Conservation (phyloP, 2,888 invertebrate genomes). For the Ametastegia equiseti region DNA sequence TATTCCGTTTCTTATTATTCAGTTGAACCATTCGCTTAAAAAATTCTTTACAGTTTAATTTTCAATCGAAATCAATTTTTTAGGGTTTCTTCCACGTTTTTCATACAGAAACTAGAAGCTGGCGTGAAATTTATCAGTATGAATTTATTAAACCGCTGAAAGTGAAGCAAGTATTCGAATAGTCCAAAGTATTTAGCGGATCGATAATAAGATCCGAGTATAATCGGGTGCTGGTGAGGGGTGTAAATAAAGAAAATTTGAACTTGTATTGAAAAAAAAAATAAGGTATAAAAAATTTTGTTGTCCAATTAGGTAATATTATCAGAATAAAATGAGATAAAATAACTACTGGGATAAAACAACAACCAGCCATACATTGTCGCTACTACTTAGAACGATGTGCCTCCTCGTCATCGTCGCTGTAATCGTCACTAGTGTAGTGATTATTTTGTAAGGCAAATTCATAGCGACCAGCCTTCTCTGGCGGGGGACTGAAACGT, state of each 20-base stretch:
- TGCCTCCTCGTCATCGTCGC: constrained; percentile 71
- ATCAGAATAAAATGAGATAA: not conserved
- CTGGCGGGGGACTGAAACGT: constrained; percentile 75
- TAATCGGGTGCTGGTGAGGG: no score
- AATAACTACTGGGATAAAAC: not conserved
- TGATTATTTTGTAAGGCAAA: constrained; percentile 64
- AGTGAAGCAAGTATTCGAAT: no score
- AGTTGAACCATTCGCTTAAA: not conserved
- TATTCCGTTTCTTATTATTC: not conserved
- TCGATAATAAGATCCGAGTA: no score
- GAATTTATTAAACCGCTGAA: no score
- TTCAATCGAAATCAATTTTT: not conserved
- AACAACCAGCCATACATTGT: no score
- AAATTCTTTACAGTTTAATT: not conserved
- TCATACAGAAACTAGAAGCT: no score
- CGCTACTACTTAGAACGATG: constrained; percentile 65
- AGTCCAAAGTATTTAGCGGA: no score
- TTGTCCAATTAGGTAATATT: no score
- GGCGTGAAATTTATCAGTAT: no score
- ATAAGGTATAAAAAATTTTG: not conserved
- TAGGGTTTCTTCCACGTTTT: no score
- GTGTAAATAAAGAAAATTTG: no score
- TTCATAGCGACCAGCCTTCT: constrained; percentile 76
- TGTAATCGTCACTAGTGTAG: constrained; percentile 73
- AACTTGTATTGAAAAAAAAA: no score